Evolutionary conservation across 2,888 invertebrate species (phyloP), one percentile per base, ranked within the genome.

Genomic region (Hecatera dysodea): DNA sequence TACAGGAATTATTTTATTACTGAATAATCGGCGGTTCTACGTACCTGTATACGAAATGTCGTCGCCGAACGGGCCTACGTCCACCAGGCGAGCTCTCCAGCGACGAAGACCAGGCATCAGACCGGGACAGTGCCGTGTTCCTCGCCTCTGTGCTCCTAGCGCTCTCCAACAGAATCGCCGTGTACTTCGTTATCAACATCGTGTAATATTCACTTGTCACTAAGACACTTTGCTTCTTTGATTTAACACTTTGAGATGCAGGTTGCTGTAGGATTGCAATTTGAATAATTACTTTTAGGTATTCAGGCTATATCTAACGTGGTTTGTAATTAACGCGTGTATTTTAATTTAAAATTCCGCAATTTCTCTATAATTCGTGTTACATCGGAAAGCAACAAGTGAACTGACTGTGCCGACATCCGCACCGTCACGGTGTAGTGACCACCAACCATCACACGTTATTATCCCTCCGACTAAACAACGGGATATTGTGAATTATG

Each of bases 101-200:
- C 1, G 94, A 94, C 0, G 94, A 93, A 4, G 93, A 91, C 93
- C 93, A 93, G 12, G 86, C 88, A 55, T 86, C 88, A 48, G 89
- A 82, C 65, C 91, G 88, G 60, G 91, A 74, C 81, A 90, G 75
- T 11, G 90, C 90, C 63, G 88, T 85, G 65, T 93, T 93, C 83
- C 95, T 90, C 3, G 93, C 93, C 76, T 96, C 96, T 61, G 93
- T 90, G 67, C 91, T 95, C 86, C 95, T 94, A n/a, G 97, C 97
- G 73, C 97, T 97, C 90, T 97, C 97, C 93, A 97, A 91, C 87
- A 97, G 90, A 73, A 97, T 96, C 62, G 97, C 96, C n/a, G 97
- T 97, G 86, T 97, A 97, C 89, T 97, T 97, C 29, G 97, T 97
- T 90, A 97, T 97, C 91, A 97, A 95, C 97, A 97, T 97, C 84